These are phyloP conservation scores for Corvus moneduloides DNA, from an alignment of 2,113 vertebrate genomes.

Conservation along the genomic window DNA sequence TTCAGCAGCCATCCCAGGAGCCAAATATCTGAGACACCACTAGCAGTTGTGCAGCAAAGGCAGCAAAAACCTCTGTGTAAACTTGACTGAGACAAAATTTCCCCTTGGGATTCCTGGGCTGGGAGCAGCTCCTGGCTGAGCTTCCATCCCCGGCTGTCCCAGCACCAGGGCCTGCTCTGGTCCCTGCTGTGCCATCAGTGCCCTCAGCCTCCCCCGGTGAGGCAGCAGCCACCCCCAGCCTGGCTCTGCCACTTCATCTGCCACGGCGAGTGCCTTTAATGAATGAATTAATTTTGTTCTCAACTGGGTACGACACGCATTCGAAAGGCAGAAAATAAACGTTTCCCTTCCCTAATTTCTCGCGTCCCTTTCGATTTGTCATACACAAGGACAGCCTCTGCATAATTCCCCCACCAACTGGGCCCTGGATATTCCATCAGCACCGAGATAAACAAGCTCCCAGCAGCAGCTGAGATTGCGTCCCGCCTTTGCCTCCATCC, in stretches of 20 bases:
- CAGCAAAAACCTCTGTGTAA: background rate
- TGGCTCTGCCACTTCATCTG: background rate
- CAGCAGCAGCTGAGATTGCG: background rate
- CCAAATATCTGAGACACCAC: background rate
- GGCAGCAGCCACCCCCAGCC: background rate
- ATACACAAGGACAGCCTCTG: rapidly evolving
- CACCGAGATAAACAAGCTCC: background rate
- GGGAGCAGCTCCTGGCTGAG: background rate
- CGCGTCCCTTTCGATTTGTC: slow-evolving; percentile 14
- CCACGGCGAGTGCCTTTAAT: background rate
- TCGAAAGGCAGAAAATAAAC: slow-evolving; percentile 1
- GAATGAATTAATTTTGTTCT: slow-evolving; percentile 18
- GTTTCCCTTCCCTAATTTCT: slow-evolving; percentile 33
- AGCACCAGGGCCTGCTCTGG: rapidly evolving
- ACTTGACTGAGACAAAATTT: background rate
- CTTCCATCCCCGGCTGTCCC: background rate
- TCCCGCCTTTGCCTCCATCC: background rate
- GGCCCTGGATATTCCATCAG: background rate
- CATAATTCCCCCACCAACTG: background rate
- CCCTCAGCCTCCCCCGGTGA: background rate
- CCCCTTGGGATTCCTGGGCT: background rate
- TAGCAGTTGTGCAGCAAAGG: background rate
- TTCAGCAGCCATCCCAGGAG: background rate
- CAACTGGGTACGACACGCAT: background rate
- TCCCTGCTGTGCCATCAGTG: background rate